Evolutionary conservation across 1,140 invertebrate genomes (phyloP), one percentile per base, ranked within the genome.

Genomic region (Diprion similis): DNA sequence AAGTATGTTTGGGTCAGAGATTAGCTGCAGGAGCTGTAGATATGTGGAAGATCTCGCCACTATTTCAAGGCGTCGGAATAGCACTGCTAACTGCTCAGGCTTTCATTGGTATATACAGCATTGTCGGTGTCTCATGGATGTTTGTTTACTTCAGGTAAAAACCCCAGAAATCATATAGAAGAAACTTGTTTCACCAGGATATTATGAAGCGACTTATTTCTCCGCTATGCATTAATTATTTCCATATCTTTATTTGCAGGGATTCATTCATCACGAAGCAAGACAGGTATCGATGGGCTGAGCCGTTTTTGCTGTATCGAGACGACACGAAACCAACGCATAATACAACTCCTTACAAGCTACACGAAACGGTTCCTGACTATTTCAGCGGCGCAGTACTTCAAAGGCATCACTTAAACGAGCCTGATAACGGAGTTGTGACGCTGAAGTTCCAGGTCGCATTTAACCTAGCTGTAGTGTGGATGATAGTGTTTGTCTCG

Each of bases 41-140:
- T 77, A 97, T 97, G 95, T 98, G 96, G 96, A 92, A 90, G 77
- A 96, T 98, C 78, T 97, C 95, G 66, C 96, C 96, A 0, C 92
- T 97, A 73, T 97, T 97, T 84, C 94, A 95, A 88, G 95, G 95
- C 10, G 94, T 97, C 48, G 96, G 96, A 37, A 93, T 97, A 71
- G 92, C 95, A 0, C 85, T 97, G 70, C 89, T 97, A 10, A 86
- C 94, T 72, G 91, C 93, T 1, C 95, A 97, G 85, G 93, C 93
- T 8, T 89, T 96, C 37, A 91, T 96, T 71, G 95, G 95, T 47
- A 91, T 97, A 75, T 97, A 97, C 86, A 95, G 94, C 80, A 93
- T 95, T 67, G 92, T 97, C 11, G 95, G 95, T 4, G 89, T 97
- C 13, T 95, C 95, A 9, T 98, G 96, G 96, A 92, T 97, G 87